Evolutionary conservation across 2,888 invertebrate genomes (phyloP).

Genomic region (Ectobius pallidus): DNA sequence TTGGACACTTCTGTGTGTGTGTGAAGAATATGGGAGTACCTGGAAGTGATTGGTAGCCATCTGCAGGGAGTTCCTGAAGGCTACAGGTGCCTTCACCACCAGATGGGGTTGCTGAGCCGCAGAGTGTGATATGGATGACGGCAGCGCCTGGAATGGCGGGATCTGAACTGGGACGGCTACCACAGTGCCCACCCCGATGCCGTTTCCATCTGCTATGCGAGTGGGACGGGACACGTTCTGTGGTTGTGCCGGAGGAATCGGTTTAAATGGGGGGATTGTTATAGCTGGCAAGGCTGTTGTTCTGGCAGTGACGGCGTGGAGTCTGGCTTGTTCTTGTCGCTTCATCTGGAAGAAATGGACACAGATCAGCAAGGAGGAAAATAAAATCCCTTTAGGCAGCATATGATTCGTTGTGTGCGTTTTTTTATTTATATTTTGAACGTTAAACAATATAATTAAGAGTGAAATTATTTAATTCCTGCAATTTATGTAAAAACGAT

Average conservation of each 20-base stretch:
- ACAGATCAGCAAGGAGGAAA: too few relatives aligned
- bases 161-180: conserved; percentile 55
- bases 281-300: conserved; percentile 60
- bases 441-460: too few relatives aligned
- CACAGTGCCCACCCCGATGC: conserved; percentile 44
- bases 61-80: conserved; percentile 55
- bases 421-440: too few relatives aligned
- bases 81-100: conserved; percentile 46
- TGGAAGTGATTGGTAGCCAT: conserved; percentile 51
- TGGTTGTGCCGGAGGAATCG: conserved; percentile 65
- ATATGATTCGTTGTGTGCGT: too few relatives aligned
- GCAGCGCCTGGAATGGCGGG: conserved; percentile 63
- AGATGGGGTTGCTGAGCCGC: conserved; percentile 45
- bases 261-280: conserved; percentile 79
- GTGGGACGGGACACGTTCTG: conserved; percentile 34
- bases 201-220: conserved; percentile 28
- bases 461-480: too few relatives aligned
- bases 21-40: too few relatives aligned
- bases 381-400: too few relatives aligned
- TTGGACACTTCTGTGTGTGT: too few relatives aligned
- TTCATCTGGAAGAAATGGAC: too few relatives aligned
- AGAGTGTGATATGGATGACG: conserved; percentile 63
- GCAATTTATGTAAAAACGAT: too few relatives aligned
- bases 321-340: not conserved
- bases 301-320: conserved; percentile 18